phyloP scores from a whole-genome alignment of 2,797 vertebrate genomes.

The Rhinatrema bivittatum region DNA sequence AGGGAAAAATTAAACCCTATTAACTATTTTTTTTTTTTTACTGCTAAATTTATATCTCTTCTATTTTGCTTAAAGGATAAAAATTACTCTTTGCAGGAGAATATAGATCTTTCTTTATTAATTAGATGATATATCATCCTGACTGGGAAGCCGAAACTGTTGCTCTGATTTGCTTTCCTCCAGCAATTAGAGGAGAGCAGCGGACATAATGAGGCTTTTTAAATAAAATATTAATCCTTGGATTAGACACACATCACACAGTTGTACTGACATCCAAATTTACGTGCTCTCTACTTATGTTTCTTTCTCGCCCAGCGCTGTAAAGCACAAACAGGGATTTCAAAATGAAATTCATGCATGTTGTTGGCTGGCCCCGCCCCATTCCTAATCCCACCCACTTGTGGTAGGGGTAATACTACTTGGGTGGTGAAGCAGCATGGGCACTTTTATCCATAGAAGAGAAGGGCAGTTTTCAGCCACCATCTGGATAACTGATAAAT shows the following conservation, averaged over 20 bases:
- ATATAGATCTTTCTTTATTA: constrained; percentile 15
- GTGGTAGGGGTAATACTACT: too few relatives aligned
- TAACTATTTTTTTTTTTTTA: not conserved
- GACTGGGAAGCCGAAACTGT: constrained; percentile 9
- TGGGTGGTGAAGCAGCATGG: too few relatives aligned
- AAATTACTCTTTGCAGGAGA: too few relatives aligned
- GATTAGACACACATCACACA: not conserved
- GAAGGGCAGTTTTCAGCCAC: too few relatives aligned
- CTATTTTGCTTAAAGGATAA: too few relatives aligned
- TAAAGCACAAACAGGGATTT: not conserved
- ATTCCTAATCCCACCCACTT: too few relatives aligned
- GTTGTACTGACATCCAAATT: not conserved
- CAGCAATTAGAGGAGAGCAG: not conserved
- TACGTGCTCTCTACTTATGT: not conserved
- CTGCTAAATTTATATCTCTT: not conserved
- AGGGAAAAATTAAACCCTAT: too few relatives aligned
- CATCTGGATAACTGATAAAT: too few relatives aligned
- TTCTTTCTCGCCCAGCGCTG: not conserved
- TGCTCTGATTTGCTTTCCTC: not conserved
- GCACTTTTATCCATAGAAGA: too few relatives aligned
- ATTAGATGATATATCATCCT: constrained; percentile 44
- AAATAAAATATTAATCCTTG: not conserved
- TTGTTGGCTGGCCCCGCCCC: too few relatives aligned
- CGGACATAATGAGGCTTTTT: constrained; percentile 8
- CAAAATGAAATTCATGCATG: too few relatives aligned